Conservation (phyloP, 2,797 vertebrate species). For the Pangasius krempfi region DNA sequence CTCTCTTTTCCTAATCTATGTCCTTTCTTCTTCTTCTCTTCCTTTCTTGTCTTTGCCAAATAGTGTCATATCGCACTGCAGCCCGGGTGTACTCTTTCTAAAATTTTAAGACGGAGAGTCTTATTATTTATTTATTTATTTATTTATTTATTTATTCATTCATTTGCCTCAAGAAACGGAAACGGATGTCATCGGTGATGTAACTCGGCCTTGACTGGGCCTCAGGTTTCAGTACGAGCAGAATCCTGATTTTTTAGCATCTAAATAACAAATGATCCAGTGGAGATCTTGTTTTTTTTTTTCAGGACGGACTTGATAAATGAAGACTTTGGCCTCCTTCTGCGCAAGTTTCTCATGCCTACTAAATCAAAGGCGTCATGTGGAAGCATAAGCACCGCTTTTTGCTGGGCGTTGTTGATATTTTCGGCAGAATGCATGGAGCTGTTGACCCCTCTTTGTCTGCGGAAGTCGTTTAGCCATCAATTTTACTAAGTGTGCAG, state of each 20-base stretch:
- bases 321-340: slow-evolving; percentile 37
- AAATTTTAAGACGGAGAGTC: background rate
- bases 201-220: background rate
- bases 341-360: slow-evolving; percentile 33
- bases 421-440: slow-evolving; percentile 53
- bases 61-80: background rate
- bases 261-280: background rate
- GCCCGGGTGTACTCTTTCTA: background rate
- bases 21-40: background rate
- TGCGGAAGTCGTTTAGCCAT: slow-evolving; percentile 58
- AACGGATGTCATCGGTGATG: background rate
- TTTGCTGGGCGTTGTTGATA: slow-evolving; percentile 57
- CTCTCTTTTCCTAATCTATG: background rate
- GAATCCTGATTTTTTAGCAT: slow-evolving; percentile 56
- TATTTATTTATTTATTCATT: background rate
- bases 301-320: slow-evolving; percentile 32
- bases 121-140: background rate
- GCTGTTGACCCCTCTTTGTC: slow-evolving; percentile 66
- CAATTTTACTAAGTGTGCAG: slow-evolving; percentile 50
- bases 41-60: background rate
- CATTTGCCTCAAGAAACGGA: too few species aligned
- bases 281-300: background rate
- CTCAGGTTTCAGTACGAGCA: background rate
- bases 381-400: slow-evolving; percentile 45
- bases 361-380: slow-evolving; percentile 56